Base-by-base conservation (phyloP, 2,888 invertebrate species). In the Ormyrus pomaceus region DNA sequence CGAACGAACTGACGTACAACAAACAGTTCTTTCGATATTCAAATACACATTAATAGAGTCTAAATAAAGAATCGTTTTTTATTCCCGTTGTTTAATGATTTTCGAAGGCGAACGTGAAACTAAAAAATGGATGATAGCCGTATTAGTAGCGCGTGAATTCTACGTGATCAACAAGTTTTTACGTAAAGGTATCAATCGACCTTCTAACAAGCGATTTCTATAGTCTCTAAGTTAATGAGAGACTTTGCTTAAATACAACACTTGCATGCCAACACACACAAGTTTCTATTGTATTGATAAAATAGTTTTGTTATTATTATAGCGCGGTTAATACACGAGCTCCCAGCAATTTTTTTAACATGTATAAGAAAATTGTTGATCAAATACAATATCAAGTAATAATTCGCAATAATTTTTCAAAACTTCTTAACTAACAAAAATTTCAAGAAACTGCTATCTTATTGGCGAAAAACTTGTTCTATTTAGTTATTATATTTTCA, bases 181-280 rank as follows among this genome's bases (percentile, higher is more conserved):
- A 19, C 19, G 70, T 8, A 70, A 78, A 78, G 66, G 55, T 59
- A 74, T 62, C 51, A 34, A 73, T 75, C 56, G 19, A 74, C 66
- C 68, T 78, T 71, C 55, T 72, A 72, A 78, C 78, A 81, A 78
- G 76, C 79, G 72, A 79, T 53, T 72, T 51, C 71, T 79, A 77
- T 64, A 65, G 56, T 78, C 75, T 76, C 71, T 62, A 78, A 75
- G 69, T 74, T 77, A 53, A 68, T 11, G 69, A 78, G 75, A 76
- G 71, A 74, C 69, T 19, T 66, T 34, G 65, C 70, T 71, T 71
- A 66, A 72, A 62, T 66, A 65, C 46, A 71, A 65, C 53, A 61
- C 71, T 79, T 59, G 51, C 51, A 72, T 68, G 10, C 10, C 50
- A 34, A 11, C 8, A 53, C 48, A 62, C 61, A 48, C 66, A 78